Percentiles rank a stretch among this genome's conserved stretches.
Conservation (phyloP, 2,888 invertebrate species). For the Rhynchonema sp. region DNA sequence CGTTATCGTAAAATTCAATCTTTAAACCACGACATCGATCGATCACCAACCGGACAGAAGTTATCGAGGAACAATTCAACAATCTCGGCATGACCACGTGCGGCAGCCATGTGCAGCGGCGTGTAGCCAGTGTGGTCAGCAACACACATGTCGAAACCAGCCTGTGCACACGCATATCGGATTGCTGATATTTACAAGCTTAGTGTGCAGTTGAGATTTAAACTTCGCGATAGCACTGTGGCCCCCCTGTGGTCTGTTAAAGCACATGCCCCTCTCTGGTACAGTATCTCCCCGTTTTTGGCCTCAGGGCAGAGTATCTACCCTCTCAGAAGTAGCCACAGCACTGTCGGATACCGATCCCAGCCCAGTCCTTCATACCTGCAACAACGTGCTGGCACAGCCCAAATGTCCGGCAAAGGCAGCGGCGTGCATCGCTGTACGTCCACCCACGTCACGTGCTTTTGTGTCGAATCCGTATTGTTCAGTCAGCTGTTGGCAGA, state of each 20-base stretch:
- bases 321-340: too few species aligned
- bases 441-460: slow-evolving; percentile 2
- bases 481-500: slow-evolving; percentile 3
- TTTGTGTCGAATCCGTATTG: slow-evolving; percentile 4
- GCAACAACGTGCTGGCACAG: slow-evolving; percentile 4
- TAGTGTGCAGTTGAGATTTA: neutral
- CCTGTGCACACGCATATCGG: too few species aligned
- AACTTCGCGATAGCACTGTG: neutral
- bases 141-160: neutral
- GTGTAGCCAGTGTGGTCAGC: neutral
- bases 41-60: neutral
- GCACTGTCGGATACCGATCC: too few species aligned
- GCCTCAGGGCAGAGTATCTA: too few species aligned
- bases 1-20: too few species aligned
- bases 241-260: neutral
- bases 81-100: neutral
- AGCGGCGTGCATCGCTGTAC: slow-evolving; percentile 6
- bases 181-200: too few species aligned
- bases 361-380: neutral
- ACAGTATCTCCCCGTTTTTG: too few species aligned
- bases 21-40: neutral
- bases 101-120: slow-evolving; percentile 2
- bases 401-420: slow-evolving; percentile 5
- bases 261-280: too few species aligned
- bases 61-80: slow-evolving; percentile 1